Conservation (phyloP, 2,113 vertebrate genomes). For the Vanacampus margaritifer region DNA sequence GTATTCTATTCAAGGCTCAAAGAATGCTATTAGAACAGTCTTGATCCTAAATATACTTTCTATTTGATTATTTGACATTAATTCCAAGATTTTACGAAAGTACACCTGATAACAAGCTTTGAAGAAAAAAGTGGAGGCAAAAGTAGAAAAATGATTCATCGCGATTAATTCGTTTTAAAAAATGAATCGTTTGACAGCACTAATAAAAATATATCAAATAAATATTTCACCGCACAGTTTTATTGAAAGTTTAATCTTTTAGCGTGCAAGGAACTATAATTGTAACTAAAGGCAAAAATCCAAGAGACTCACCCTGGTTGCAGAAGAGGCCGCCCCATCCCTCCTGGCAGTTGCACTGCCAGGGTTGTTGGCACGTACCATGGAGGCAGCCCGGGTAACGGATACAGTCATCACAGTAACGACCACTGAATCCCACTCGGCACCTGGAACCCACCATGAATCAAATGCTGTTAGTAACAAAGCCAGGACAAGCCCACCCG, state of each 20-base stretch:
- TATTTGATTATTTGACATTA: no score
- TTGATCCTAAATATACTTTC: no score
- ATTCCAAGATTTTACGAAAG: no score
- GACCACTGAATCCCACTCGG: slow-evolving; percentile 94
- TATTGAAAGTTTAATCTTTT: background rate
- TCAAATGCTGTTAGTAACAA: slow-evolving; percentile 7
- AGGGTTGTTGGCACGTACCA: slow-evolving; percentile 96
- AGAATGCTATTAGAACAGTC: no score
- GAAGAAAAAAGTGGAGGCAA: no score
- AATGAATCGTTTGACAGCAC: no score
- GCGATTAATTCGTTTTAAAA: no score
- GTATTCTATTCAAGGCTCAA: no score
- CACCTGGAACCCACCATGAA: slow-evolving; percentile 76
- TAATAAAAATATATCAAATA: slow-evolving; percentile 14
- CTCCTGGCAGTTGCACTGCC: slow-evolving; percentile 98
- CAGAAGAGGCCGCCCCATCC: slow-evolving; percentile 99
- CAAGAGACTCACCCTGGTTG: slow-evolving; percentile 87
- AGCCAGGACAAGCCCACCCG: background rate
- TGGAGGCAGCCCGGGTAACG: slow-evolving; percentile 97
- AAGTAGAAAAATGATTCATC: no score
- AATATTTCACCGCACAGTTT: background rate
- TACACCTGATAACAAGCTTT: no score
- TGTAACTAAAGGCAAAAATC: slow-evolving; percentile 6
- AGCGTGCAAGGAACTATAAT: background rate
- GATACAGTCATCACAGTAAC: slow-evolving; percentile 96